Percentiles rank a stretch among this genome's conserved stretches.
Conservation (phyloP, 2,113 vertebrate genomes). For the Apaloderma vittatum region DNA sequence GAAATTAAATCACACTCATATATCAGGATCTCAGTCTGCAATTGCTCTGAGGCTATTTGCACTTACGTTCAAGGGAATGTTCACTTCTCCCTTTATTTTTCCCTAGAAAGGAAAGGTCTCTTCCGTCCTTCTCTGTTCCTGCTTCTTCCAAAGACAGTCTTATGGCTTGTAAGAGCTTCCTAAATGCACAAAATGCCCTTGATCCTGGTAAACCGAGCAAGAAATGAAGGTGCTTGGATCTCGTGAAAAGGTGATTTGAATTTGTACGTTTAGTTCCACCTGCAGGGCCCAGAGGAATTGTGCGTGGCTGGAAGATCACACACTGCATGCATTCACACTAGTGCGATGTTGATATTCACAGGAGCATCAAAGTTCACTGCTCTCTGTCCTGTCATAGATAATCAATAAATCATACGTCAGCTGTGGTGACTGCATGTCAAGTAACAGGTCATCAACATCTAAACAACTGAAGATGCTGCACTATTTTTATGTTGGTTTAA, state of each 20-base stretch:
- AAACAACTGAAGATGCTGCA: neutral
- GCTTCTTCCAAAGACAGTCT: neutral
- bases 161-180: neutral
- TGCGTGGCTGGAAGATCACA: neutral
- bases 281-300: neutral
- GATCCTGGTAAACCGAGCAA: neutral
- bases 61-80: neutral
- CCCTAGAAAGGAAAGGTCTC: neutral
- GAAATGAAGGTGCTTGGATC: neutral
- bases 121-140: neutral
- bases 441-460: neutral
- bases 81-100: neutral
- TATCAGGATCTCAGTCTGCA: neutral
- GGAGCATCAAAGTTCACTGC: constrained; percentile 2
- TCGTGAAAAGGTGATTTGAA: neutral
- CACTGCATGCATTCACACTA: neutral
- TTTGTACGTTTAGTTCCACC: neutral
- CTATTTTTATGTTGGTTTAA: neutral
- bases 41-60: neutral
- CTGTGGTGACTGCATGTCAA: constrained; percentile 18
- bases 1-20: neutral
- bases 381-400: neutral
- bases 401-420: constrained; percentile 43
- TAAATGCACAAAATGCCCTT: neutral
- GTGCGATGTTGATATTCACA: constrained; percentile 14